Percentiles rank a stretch among this genome's conserved stretches.
These are phyloP conservation scores for Ips nitidus DNA, from an alignment of 1,140 invertebrate genomes.

Conservation along the genomic window DNA sequence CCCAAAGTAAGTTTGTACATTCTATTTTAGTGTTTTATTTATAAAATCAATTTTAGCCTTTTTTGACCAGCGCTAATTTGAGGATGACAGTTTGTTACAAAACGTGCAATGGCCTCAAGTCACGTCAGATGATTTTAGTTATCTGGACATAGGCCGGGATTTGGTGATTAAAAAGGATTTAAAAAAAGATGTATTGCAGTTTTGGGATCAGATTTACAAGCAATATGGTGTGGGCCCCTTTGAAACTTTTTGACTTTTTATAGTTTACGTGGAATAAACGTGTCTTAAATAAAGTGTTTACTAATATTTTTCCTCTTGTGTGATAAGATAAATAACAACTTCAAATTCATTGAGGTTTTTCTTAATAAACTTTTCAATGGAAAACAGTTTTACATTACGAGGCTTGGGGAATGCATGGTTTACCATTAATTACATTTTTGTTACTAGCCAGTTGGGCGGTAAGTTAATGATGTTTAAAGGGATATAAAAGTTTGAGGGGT, in stretches of 20 bases:
- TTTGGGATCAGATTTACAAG: conserved; percentile 18
- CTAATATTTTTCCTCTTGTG: too few relatives aligned
- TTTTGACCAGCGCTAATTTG: neutral
- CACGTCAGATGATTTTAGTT: conserved; percentile 6
- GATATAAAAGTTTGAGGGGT: too few relatives aligned
- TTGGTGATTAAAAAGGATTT: conserved; percentile 10
- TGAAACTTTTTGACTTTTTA: conserved; percentile 19
- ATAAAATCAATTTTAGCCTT: neutral
- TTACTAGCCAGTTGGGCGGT: too few relatives aligned
- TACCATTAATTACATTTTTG: too few relatives aligned
- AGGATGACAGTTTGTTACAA: conserved; percentile 7
- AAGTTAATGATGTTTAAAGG: too few relatives aligned
- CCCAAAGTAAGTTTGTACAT: conserved; percentile 7
- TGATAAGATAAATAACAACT: too few relatives aligned
- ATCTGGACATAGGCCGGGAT: conserved; percentile 21
- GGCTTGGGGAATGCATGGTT: too few relatives aligned
- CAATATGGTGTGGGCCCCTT: conserved; percentile 16
- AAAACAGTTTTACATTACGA: too few relatives aligned
- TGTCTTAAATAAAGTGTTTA: too few relatives aligned
- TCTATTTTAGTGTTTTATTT: neutral
- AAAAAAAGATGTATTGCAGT: neutral
- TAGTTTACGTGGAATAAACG: too few relatives aligned
- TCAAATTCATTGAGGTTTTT: too few relatives aligned
- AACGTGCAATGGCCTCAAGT: conserved; percentile 12
- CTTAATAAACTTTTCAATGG: too few relatives aligned